These are phyloP conservation scores for Erannis defoliaria DNA, from an alignment of 2,888 invertebrate genomes.

Conservation along the genomic window DNA sequence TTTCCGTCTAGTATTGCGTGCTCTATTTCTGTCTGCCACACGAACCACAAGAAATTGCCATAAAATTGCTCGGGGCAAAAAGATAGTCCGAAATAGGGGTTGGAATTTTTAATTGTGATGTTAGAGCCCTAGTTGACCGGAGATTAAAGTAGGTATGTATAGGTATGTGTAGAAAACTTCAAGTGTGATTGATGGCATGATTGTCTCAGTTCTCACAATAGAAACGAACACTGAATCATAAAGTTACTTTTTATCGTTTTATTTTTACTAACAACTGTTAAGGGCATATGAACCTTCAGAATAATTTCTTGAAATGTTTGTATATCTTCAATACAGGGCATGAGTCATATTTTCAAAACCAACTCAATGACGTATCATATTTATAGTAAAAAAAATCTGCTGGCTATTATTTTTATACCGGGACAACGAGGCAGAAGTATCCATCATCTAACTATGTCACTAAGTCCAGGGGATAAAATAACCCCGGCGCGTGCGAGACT, in stretches of 20 bases:
- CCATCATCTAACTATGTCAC: no score
- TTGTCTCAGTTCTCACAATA: slow-evolving; percentile 48
- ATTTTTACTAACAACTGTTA: background rate
- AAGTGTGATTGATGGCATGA: slow-evolving; percentile 56
- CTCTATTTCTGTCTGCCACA: slow-evolving; percentile 61
- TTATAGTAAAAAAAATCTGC: no score
- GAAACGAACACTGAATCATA: slow-evolving; percentile 35
- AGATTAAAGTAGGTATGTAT: slow-evolving; percentile 44
- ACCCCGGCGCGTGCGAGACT: no score
- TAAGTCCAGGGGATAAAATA: no score
- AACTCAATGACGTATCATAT: no score
- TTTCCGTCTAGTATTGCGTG: slow-evolving; percentile 45
- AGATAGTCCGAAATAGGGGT: slow-evolving; percentile 60
- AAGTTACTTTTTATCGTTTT: slow-evolving; percentile 1
- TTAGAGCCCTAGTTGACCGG: slow-evolving; percentile 50
- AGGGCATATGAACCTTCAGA: no score
- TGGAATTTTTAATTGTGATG: slow-evolving; percentile 68
- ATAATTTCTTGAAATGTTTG: no score
- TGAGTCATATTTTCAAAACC: no score
- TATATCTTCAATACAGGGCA: no score
- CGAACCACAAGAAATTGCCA: slow-evolving; percentile 51
- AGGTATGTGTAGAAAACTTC: slow-evolving; percentile 43
- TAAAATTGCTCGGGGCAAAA: slow-evolving; percentile 59
- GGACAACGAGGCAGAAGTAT: no score
- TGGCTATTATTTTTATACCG: no score